Evolutionary conservation across 2,113 vertebrate species (phyloP), one percentile per base, ranked within the genome.

Genomic region (Caloenas nicobarica): DNA sequence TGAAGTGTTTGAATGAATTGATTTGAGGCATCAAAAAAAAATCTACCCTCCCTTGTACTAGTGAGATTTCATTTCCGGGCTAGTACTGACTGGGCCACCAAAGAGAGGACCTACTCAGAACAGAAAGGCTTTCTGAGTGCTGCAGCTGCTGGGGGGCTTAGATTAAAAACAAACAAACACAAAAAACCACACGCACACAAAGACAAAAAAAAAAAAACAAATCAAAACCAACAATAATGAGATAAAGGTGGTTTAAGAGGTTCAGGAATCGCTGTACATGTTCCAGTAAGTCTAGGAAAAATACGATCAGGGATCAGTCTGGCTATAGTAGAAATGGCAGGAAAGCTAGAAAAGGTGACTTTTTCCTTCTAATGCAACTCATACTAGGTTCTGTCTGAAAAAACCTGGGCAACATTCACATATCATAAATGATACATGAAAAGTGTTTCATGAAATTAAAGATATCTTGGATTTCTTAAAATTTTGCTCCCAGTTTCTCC

Each of bases 1-100:
- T 9, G 1, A 33, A 72, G 2, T 40, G 16, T 58, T 50, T 1
- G 4, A 66, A 46, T 4, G 10, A 28, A 22, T 0, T 48, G 19
- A 66, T 85, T 65, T 51, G 42, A 64, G 26, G 12, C 24, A 33
- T 34, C 21, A 62, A 12, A 65, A 25, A 44, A n/a, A n/a, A n/a
- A n/a, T n/a, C n/a, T n/a, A n/a, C n/a, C n/a, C 7, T 58, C 15
- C 13, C 11, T 54, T 42, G 11, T 51, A 19, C 18, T 13, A 22
- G 8, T 7, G 9, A 38, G 22, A 61, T 25, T 80, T 58, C 4
- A 13, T 72, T 91, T 89, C 50, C n/a, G n/a, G 34, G 7, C 36
- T 56, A 33, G 11, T 42, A 7, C 11, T 76, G 11, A 11, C 13
- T 31, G 28, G 2, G 3, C 25, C 33, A 29, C 7, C 26, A 33